phyloP scores from a whole-genome alignment of 2,888 invertebrate genomes.

The Volucella inanis region DNA sequence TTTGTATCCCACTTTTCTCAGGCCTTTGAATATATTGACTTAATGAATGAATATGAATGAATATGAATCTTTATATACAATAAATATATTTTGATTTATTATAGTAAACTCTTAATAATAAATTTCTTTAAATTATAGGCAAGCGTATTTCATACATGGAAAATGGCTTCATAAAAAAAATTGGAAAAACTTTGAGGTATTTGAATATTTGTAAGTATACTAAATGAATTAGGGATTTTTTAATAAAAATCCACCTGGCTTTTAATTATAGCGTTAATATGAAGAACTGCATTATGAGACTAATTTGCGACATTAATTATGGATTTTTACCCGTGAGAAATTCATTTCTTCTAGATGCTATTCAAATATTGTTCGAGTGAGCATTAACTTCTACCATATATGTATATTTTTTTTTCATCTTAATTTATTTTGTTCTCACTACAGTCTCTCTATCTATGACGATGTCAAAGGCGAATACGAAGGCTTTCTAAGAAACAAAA shows the following conservation, averaged over 20 bases:
- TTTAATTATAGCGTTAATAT: conserved; percentile 26
- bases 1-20: too few species aligned
- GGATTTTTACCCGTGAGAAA: conserved; percentile 12
- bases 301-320: conserved; percentile 34
- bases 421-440: background rate
- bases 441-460: background rate
- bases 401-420: background rate
- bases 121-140: background rate
- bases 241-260: background rate
- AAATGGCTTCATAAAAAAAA: conserved; percentile 6
- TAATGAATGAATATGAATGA: too few species aligned
- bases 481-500: conserved; percentile 4
- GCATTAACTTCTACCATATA: background rate
- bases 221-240: background rate
- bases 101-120: too few species aligned
- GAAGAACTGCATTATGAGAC: conserved; percentile 33
- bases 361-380: conserved; percentile 39
- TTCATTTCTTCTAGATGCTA: conserved; percentile 26
- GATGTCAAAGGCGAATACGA: conserved; percentile 21
- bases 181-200: conserved; percentile 13
- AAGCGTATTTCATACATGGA: background rate
- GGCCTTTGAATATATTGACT: too few species aligned
- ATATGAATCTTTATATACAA: too few species aligned
- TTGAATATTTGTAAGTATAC: conserved; percentile 22
- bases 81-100: too few species aligned